A percentile compares a stretch with the other conserved stretches of the same genome.
Conservation (phyloP, 2,888 invertebrate species). For the Ptilodon capucinus region DNA sequence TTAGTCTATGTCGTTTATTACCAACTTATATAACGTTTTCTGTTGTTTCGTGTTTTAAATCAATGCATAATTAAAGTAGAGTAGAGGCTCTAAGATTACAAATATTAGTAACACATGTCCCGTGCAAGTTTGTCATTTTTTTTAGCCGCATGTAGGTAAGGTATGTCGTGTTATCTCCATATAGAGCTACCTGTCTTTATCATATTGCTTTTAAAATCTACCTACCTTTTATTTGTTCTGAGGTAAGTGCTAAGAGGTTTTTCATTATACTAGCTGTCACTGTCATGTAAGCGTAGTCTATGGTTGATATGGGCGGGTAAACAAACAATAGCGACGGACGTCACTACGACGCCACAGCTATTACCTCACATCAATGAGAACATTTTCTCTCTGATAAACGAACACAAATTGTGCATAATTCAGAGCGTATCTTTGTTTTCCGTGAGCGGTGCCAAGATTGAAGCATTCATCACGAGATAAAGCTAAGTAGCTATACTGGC, state of each 20-base stretch:
- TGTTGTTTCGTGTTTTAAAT: too few relatives aligned
- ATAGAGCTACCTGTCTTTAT: not conserved
- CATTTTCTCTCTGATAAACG: conserved; percentile 54
- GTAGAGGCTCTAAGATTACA: too few relatives aligned
- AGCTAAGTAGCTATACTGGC: conserved; percentile 22
- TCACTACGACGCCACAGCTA: conserved; percentile 61
- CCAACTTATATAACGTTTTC: not conserved
- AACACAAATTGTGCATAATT: conserved; percentile 51
- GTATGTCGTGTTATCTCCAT: not conserved
- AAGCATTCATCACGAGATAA: conserved; percentile 39
- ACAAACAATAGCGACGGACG: conserved; percentile 58
- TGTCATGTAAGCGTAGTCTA: conserved; percentile 24
- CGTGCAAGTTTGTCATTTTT: not conserved
- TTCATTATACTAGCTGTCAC: conserved; percentile 33
- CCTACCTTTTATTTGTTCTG: conserved; percentile 6
- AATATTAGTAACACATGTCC: too few relatives aligned
- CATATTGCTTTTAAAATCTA: not conserved
- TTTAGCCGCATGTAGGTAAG: not conserved
- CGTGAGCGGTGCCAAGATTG: conserved; percentile 42
- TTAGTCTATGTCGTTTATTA: conserved; percentile 3
- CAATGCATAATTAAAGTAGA: too few relatives aligned
- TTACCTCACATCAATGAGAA: conserved; percentile 56
- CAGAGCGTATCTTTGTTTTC: conserved; percentile 44
- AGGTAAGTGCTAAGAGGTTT: conserved; percentile 37
- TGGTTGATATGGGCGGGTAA: conserved; percentile 35